Conservation (phyloP, 53 echinoderm and acorn worm species). For the Zoroaster sp. region DNA sequence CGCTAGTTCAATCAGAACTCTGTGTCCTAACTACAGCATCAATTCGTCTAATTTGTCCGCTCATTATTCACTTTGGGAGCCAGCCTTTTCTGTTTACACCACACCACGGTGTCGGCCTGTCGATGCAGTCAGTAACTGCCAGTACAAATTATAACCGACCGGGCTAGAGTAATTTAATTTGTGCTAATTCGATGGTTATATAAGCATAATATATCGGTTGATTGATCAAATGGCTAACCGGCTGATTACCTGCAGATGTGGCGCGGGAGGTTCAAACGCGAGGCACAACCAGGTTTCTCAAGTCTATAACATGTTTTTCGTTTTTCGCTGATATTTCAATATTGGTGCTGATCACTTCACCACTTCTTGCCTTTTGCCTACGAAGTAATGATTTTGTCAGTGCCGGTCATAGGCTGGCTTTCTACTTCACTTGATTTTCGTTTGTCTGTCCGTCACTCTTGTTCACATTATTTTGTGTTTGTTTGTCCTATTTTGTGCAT, state of each 20-base stretch:
- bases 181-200: constrained; percentile 46
- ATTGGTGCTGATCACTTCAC: too few species aligned
- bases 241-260: background rate
- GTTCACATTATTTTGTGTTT: too few species aligned
- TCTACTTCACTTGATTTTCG: too few species aligned
- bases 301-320: too few species aligned
- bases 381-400: too few species aligned
- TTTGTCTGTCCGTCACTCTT: too few species aligned
- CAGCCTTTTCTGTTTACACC: background rate
- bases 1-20: background rate
- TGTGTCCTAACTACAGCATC: background rate
- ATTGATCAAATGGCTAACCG: background rate
- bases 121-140: background rate
- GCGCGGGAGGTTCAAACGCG: background rate
- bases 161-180: constrained; percentile 24
- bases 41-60: constrained; percentile 21
- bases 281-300: too few species aligned
- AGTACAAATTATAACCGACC: constrained; percentile 1
- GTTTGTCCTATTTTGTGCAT: too few species aligned
- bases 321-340: too few species aligned
- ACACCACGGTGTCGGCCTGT: background rate
- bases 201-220: constrained; percentile 17
- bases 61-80: constrained; percentile 45
- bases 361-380: too few species aligned
- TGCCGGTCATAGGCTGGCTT: too few species aligned